phyloP scores from a whole-genome alignment of 2,797 vertebrate genomes.

The Hirundo rustica region DNA sequence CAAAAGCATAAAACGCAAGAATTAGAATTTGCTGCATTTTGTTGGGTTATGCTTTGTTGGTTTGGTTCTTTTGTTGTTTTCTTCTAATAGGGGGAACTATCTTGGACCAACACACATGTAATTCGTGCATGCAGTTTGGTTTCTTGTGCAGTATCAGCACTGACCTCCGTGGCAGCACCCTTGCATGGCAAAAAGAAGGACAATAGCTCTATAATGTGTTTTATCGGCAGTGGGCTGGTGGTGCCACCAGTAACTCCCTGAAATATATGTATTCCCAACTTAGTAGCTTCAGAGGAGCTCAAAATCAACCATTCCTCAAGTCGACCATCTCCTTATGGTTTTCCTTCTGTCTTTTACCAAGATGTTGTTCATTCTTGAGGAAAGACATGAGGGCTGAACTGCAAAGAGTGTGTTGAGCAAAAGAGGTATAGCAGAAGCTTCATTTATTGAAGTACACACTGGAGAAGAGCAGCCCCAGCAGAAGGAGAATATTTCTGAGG shows the following conservation, averaged over 20 bases:
- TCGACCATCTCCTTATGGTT: background rate
- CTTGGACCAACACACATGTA: background rate
- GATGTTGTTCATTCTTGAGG: background rate
- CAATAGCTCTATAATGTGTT: accelerated
- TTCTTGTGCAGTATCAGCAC: background rate
- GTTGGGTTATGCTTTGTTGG: background rate
- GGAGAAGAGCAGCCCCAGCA: background rate
- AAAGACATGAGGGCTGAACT: background rate
- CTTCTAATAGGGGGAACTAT: accelerated
- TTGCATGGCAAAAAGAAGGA: background rate
- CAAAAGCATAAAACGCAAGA: background rate
- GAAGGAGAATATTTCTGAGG: background rate
- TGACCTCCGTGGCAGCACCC: accelerated
- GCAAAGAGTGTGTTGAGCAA: background rate
- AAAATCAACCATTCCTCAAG: background rate
- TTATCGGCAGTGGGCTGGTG: background rate
- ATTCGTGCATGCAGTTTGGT: accelerated
- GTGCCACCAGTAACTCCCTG: background rate
- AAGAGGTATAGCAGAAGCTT: background rate
- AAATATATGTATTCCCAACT: background rate
- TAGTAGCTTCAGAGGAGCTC: background rate
- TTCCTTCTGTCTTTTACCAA: background rate
- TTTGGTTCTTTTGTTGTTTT: background rate
- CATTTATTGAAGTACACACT: background rate
- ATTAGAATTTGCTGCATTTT: background rate